A percentile compares a stretch with the other conserved stretches of the same genome.
These are phyloP conservation scores for Muscicapa comitata DNA, from an alignment of 2,797 vertebrate species.

Conservation along the genomic window DNA sequence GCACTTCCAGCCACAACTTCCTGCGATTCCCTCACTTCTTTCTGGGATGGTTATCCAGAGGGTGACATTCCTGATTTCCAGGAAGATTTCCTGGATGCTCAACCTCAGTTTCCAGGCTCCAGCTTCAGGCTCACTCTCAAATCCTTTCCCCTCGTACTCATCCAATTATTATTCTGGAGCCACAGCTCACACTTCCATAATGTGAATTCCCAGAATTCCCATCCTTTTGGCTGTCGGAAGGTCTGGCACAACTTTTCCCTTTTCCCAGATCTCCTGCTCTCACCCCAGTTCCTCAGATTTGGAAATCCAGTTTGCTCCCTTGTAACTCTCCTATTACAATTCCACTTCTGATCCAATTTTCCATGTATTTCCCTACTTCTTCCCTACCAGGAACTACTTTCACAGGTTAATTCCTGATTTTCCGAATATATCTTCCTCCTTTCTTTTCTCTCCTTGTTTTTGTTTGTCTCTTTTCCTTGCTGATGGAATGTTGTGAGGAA, in stretches of 20 bases:
- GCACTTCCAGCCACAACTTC: background rate
- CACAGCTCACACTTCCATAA: background rate
- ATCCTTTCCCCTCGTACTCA: background rate
- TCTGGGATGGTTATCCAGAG: background rate
- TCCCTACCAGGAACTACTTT: background rate
- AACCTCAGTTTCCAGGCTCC: background rate
- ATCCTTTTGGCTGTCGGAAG: background rate
- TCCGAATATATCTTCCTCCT: background rate
- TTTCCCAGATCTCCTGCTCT: background rate
- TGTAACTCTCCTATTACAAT: background rate
- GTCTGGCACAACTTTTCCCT: background rate
- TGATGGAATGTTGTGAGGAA: background rate
- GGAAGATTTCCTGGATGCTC: background rate
- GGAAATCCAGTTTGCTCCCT: background rate
- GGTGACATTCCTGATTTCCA: background rate
- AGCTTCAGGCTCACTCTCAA: background rate
- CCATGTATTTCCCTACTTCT: background rate
- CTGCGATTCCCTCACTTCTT: rapidly evolving
- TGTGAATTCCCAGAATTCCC: background rate
- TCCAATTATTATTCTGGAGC: background rate
- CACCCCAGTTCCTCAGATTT: background rate
- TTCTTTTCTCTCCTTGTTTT: background rate
- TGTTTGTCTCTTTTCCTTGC: background rate
- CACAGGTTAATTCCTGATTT: background rate
- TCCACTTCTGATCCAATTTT: background rate